phyloP scores from a whole-genome alignment of 2,113 vertebrate species.

The Colaptes auratus region DNA sequence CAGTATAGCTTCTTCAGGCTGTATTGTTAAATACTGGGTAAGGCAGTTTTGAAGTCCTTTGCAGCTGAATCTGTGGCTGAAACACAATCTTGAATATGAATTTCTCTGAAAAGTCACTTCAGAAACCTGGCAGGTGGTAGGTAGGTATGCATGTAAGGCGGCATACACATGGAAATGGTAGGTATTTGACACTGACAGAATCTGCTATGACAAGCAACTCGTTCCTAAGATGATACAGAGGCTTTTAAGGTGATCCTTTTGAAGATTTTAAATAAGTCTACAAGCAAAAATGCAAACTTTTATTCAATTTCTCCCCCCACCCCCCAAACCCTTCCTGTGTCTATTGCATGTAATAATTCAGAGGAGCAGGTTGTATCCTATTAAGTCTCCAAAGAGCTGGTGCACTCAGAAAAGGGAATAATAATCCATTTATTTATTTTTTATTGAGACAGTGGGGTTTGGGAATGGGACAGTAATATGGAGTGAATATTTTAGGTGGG shows the following conservation, averaged over 20 bases:
- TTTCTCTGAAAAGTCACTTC: not conserved
- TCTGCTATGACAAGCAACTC: not conserved
- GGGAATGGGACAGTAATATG: conserved; percentile 13
- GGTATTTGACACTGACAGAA: not conserved
- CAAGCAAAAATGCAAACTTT: not conserved
- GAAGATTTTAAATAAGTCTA: conserved; percentile 31
- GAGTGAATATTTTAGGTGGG: conserved; percentile 29
- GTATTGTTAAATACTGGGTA: not conserved
- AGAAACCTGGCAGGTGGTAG: not conserved
- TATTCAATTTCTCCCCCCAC: not conserved
- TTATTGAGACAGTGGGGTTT: conserved; percentile 43
- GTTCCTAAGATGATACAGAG: not conserved
- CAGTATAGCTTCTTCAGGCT: not conserved
- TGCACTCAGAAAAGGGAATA: conserved; percentile 49
- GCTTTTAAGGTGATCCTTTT: conserved; percentile 32
- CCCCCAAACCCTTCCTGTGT: not conserved
- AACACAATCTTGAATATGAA: not conserved
- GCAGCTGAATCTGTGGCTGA: not conserved
- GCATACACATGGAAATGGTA: not conserved
- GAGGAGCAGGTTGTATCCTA: not conserved
- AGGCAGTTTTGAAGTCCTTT: not conserved
- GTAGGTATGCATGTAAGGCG: not conserved
- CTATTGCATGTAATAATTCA: conserved; percentile 27
- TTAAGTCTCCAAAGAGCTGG: conserved; percentile 10
- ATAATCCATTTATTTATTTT: conserved; percentile 37